Evolutionary conservation across 2,113 vertebrate species (phyloP), one percentile per base, ranked within the genome.

Genomic region (Garra rufa): DNA sequence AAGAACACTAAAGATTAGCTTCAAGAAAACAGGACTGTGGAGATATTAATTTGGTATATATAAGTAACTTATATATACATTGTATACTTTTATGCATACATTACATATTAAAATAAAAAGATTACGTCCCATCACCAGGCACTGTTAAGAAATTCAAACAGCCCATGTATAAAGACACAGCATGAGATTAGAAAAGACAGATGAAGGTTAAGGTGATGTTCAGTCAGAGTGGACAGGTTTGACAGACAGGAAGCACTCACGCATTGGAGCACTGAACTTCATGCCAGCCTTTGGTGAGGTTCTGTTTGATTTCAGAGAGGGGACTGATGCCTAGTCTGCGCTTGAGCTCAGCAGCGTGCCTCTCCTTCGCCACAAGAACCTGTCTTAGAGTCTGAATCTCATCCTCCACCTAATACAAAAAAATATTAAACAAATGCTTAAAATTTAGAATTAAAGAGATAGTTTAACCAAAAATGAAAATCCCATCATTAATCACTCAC

Each of bases 311-410:
- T 84, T 95, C 96, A 76, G 93, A 93, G 84, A 99, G 86, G 0
- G 97, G 93, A 4, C 95, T 96, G 86, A 97, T 85, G 6, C 98
- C 98, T 63, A 99, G 94, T 84, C 96, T 97, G 89, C 96, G 94
- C 91, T 95, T 95, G 89, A 99, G 93, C 85, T 99, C 98, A 0
- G 95, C 90, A 2, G 97, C 96, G 77, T 96, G 95, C 76, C 93
- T 94, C 88, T 99, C 98, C 91, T 99, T 99, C 63, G 96, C 95
- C n/a, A 95, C 88, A 84, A 99, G 93, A 8, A 98, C 97, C 90
- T 99, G 97, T n/a, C 96, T 94, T 85, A 99, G 90, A 0, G 97
- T 97, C 55, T 95, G 92, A 57, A 99, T 99, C 81, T 99, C 98
- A 85, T 99, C 98, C 87, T 99, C 98, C 17, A 97, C 95, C 98